These are phyloP conservation scores for Hesperia comma DNA, from an alignment of 2,888 invertebrate genomes.

Conservation along the genomic window DNA sequence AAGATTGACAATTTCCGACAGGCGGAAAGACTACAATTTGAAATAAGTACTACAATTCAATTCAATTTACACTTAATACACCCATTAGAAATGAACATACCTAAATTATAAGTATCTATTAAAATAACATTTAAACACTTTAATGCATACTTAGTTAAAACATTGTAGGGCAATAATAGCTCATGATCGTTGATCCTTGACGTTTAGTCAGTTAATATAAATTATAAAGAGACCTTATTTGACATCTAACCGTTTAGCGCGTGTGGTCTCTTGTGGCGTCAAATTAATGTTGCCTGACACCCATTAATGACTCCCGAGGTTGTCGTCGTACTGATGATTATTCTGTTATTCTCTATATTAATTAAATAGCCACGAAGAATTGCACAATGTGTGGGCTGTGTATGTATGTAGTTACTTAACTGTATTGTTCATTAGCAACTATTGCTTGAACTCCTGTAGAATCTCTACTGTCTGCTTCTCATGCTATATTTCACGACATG, in stretches of 20 bases:
- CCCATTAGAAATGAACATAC: no score
- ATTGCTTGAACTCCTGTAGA: background rate
- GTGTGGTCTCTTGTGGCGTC: conserved; percentile 67
- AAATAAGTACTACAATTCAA: no score
- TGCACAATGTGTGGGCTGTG: conserved; percentile 36
- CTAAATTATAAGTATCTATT: no score
- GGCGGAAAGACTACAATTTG: no score
- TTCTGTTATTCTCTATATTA: conserved; percentile 17
- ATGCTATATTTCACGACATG: no score
- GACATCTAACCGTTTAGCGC: conserved; percentile 54
- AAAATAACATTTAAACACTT: no score
- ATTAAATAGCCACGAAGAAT: conserved; percentile 15
- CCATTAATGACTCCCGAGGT: conserved; percentile 61
- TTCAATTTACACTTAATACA: no score
- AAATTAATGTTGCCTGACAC: conserved; percentile 62
- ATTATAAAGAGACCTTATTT: conserved; percentile 44
- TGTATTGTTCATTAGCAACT: background rate
- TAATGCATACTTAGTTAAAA: no score
- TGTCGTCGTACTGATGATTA: conserved; percentile 37
- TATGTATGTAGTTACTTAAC: no score
- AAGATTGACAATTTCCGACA: no score
- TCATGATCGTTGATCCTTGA: conserved; percentile 9
- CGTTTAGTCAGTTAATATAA: conserved; percentile 19
- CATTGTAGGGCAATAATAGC: background rate
- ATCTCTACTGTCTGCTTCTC: no score